Evolutionary conservation across 2,888 invertebrate species (phyloP).

Genomic region (Lithophane semibrunnea): DNA sequence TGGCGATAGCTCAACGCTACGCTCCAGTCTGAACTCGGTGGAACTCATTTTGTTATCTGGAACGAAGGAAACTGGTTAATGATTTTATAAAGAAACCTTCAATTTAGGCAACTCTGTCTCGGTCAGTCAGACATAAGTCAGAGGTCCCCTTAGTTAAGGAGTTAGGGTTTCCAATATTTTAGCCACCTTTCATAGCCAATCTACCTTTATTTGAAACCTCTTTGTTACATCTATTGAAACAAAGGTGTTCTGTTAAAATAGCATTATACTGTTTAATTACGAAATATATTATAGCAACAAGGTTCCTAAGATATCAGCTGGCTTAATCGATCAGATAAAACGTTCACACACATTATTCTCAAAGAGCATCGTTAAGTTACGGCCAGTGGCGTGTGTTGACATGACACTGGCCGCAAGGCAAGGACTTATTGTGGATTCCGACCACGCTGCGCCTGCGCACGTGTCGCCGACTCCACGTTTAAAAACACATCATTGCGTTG

Average conservation of each 20-base stretch:
- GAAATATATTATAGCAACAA: constrained; percentile 13
- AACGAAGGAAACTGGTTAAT: constrained; percentile 38
- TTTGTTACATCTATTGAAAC: not conserved
- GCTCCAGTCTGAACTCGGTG: constrained; percentile 90
- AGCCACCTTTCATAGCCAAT: not conserved
- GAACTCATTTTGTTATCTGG: constrained; percentile 81
- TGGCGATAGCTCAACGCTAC: constrained; percentile 90
- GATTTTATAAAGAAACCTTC: not conserved
- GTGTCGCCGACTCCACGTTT: constrained; percentile 65
- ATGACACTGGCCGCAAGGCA: constrained; percentile 77
- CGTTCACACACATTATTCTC: constrained; percentile 54
- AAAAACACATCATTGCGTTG: constrained; percentile 66
- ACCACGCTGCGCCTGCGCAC: constrained; percentile 70
- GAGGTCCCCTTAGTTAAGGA: not conserved
- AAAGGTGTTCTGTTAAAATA: not conserved
- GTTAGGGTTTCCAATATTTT: not conserved
- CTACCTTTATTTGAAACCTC: not conserved
- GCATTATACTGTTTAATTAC: not conserved
- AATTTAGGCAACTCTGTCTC: not conserved
- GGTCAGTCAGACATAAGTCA: too few species aligned
- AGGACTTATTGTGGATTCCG: constrained; percentile 77
- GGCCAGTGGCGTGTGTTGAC: constrained; percentile 60
- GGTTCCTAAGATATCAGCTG: constrained; percentile 12
- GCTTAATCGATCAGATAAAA: constrained; percentile 53
- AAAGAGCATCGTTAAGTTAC: constrained; percentile 50